phyloP scores from a whole-genome alignment of 1,140 invertebrate species.

The Philopotamus ludificatus region DNA sequence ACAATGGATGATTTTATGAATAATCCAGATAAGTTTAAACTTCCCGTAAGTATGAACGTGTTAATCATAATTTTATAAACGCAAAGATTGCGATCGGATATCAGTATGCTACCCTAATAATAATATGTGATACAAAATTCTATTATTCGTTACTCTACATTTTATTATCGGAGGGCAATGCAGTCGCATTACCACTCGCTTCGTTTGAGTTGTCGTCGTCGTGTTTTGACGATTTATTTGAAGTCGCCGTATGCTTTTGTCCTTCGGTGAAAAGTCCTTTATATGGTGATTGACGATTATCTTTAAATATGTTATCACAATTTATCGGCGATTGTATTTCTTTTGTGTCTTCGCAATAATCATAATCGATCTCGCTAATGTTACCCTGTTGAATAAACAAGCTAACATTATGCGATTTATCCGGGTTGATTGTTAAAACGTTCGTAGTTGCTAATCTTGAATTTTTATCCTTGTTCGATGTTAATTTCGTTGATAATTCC shows the following conservation, averaged over 20 bases:
- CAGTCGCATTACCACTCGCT: no score
- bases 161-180: no score
- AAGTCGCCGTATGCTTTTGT: background rate
- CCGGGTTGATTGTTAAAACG: slow-evolving; percentile 7
- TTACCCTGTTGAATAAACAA: slow-evolving; percentile 35
- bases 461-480: background rate
- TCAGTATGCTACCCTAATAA: no score
- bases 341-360: slow-evolving; percentile 41
- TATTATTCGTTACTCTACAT: no score
- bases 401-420: slow-evolving; percentile 14
- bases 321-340: slow-evolving; percentile 38
- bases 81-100: no score
- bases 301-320: slow-evolving; percentile 35
- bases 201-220: background rate
- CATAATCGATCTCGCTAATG: slow-evolving; percentile 31
- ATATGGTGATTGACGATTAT: slow-evolving; percentile 37
- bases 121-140: no score
- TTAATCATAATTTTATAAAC: background rate
- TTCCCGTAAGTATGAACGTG: slow-evolving; percentile 37
- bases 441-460: background rate
- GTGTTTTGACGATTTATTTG: background rate
- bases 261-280: slow-evolving; percentile 28
- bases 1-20: slow-evolving; percentile 28
- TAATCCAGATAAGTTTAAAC: slow-evolving; percentile 32
- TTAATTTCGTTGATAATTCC: background rate